Base-by-base conservation (phyloP, 1,140 invertebrate genomes). In the Bombus ignitus region DNA sequence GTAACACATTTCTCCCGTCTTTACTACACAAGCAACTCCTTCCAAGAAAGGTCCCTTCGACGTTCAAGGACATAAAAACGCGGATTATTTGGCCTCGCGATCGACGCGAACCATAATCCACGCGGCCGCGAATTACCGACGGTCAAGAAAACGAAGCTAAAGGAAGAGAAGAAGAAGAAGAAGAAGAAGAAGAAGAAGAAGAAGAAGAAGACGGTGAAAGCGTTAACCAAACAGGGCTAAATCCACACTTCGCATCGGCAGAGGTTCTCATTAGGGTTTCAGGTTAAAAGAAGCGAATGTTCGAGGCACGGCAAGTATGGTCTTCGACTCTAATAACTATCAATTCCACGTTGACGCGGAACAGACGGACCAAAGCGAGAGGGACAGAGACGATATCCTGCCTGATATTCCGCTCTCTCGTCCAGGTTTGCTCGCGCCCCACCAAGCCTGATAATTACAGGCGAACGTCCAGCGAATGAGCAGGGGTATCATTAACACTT, bases 401-500 rank as follows among this genome's bases (percentile, higher is more conserved):
- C 39, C 3, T 47, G 47, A 25, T n/a, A 18, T 25, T 35, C 79
- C 79, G 89, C 88, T 80, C 78, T 83, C 76, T 78, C 73, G 32
- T n/a, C 62, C n/a, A 59, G 10, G 79, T 77, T 47, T 62, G 53
- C 81, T 80, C 71, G 42, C 85, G 87, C 86, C 91, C 84, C 89
- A 87, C 87, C 88, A 88, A 65, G 85, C 87, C 88, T 86, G 93
- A 94, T 95, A 95, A 95, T 95, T 95, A 95, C 93, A 95, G 92
- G 89, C 93, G 94, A 92, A 92, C 92, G 93, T 93, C 90, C 93
- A 94, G 91, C 93, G 94, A 95, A 94, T 94, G 92, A 94, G 91
- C 93, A 94, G 92, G 93, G 94, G 93, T 95, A 95, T 95, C 94
- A 94, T 95, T 95, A 95, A 94, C 94, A 94, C 94, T 95, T 95